Conservation (phyloP, 2,888 invertebrate species). For the Gari tellinella region DNA sequence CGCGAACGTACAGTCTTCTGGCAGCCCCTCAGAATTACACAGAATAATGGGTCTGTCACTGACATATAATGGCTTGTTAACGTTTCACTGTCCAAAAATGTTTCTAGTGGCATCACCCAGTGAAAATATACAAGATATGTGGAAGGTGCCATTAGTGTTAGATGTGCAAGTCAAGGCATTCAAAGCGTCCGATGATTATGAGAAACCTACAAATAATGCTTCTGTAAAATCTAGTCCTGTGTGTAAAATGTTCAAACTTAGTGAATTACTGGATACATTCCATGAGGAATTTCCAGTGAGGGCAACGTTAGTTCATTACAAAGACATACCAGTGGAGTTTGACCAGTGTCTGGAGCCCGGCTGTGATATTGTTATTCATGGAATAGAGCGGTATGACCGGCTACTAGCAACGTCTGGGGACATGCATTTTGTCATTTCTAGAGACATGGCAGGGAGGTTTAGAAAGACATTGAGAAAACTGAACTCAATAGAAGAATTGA, state of each 20-base stretch:
- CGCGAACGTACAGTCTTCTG: slow-evolving; percentile 54
- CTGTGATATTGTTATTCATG: slow-evolving; percentile 68
- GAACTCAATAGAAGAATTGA: slow-evolving; percentile 61
- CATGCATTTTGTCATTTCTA: slow-evolving; percentile 63
- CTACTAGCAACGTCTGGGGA: slow-evolving; percentile 66
- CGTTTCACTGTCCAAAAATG: slow-evolving; percentile 68
- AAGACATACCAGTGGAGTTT: slow-evolving; percentile 61
- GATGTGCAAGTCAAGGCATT: slow-evolving; percentile 55
- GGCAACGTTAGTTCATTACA: slow-evolving; percentile 65
- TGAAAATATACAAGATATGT: slow-evolving; percentile 63
- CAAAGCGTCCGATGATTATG: slow-evolving; percentile 40
- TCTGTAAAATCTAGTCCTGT: slow-evolving; percentile 16
- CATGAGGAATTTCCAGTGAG: slow-evolving; percentile 68
- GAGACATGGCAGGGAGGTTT: slow-evolving; percentile 65
- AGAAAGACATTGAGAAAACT: slow-evolving; percentile 68
- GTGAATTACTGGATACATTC: slow-evolving; percentile 62
- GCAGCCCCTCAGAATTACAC: slow-evolving; percentile 38
- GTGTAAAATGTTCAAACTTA: slow-evolving; percentile 52
- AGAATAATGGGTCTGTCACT: slow-evolving; percentile 67
- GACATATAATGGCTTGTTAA: slow-evolving; percentile 66
- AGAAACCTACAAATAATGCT: slow-evolving; percentile 28
- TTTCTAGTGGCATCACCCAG: slow-evolving; percentile 68
- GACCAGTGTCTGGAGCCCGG: slow-evolving; percentile 61
- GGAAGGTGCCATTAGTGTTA: slow-evolving; percentile 68
- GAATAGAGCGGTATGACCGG: slow-evolving; percentile 64